These are phyloP conservation scores for Australoheros scitulus DNA, from an alignment of 2,113 vertebrate genomes.

Conservation along the genomic window DNA sequence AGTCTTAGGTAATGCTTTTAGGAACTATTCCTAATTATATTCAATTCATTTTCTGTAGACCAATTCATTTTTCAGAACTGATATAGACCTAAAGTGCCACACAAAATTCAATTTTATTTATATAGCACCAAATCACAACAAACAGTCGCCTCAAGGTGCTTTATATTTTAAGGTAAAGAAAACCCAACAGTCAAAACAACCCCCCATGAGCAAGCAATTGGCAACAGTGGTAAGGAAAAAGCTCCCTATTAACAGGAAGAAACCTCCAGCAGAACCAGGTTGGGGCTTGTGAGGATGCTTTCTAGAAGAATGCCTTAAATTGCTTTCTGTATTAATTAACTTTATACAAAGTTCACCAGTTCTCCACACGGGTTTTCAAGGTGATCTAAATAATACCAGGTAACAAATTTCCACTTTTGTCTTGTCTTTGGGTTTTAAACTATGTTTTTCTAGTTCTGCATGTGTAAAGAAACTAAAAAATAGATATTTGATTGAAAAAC, in stretches of 20 bases:
- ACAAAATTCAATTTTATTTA: neutral
- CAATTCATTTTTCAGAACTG: neutral
- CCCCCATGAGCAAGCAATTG: too few relatives aligned
- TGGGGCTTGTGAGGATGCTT: neutral
- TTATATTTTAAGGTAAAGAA: too few relatives aligned
- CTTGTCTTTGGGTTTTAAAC: too few relatives aligned
- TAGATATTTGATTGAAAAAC: too few relatives aligned
- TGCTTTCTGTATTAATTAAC: neutral
- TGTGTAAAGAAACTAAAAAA: too few relatives aligned
- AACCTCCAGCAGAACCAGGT: neutral
- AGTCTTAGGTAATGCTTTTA: neutral
- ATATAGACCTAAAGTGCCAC: neutral
- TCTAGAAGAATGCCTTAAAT: fast-evolving
- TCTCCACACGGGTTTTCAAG: neutral
- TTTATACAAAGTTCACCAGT: neutral
- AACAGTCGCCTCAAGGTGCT: too few relatives aligned
- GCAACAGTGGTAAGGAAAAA: too few relatives aligned
- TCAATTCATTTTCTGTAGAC: neutral
- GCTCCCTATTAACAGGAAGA: too few relatives aligned
- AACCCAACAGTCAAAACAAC: too few relatives aligned
- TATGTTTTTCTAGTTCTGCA: too few relatives aligned
- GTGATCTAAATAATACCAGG: neutral
- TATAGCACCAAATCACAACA: too few relatives aligned
- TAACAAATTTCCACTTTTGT: too few relatives aligned
- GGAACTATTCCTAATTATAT: neutral